Conservation (phyloP, 2,888 invertebrate species). For the Rambutsinella grinnellia region DNA sequence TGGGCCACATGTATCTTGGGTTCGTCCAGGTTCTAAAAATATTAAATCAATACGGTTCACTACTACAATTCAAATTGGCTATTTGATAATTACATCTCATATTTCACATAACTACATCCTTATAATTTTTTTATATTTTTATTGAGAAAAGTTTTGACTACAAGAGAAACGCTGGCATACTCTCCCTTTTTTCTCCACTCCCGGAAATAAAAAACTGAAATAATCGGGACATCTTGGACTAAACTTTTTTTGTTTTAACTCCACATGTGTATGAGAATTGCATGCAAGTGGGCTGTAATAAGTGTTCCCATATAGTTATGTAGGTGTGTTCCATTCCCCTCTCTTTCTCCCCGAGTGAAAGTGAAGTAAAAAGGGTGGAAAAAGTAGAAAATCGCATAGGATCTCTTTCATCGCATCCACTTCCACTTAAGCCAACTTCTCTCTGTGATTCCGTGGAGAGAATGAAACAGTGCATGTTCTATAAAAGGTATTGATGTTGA, state of each 20-base stretch:
- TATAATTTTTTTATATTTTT: neutral
- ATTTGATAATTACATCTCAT: neutral
- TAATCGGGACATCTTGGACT: no score
- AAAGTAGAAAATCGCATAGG: slow-evolving; percentile 52
- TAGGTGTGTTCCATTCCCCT: neutral
- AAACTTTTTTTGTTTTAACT: neutral
- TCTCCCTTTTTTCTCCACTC: no score
- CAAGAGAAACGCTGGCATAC: no score
- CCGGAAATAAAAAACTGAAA: no score
- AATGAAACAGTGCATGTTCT: neutral
- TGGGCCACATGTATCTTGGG: slow-evolving; percentile 56
- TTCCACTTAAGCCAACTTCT: slow-evolving; percentile 53
- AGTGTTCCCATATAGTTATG: slow-evolving; percentile 21
- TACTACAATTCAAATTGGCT: neutral
- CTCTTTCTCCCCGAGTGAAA: slow-evolving; percentile 10
- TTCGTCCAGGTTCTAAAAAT: slow-evolving; percentile 55
- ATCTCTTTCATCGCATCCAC: slow-evolving; percentile 54
- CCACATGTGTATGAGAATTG: slow-evolving; percentile 36
- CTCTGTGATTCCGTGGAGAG: slow-evolving; percentile 27
- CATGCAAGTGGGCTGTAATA: slow-evolving; percentile 54
- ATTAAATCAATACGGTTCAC: no score
- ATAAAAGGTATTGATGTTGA: no score
- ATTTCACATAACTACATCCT: slow-evolving; percentile 21
- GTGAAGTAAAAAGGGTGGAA: no score
- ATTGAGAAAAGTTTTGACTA: no score